Evolutionary conservation across 2,888 invertebrate species (phyloP), one percentile per base, ranked within the genome.

Genomic region (Amiota minor): DNA sequence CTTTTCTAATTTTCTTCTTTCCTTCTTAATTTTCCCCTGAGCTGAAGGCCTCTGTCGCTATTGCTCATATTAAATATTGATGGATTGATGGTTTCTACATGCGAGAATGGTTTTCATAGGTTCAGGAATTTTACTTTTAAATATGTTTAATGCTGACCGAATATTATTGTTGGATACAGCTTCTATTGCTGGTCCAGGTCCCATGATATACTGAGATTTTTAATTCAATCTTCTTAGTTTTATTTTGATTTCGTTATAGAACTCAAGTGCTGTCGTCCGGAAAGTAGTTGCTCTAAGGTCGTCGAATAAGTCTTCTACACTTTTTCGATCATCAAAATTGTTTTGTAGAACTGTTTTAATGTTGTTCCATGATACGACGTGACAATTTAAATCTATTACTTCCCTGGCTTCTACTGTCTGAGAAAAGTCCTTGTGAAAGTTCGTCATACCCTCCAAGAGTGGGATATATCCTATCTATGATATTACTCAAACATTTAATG

Each of bases 321-420:
- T 76, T 35, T 70, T n/a, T 11, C 65, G 72, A 47, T 77, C 77
- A 14, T 76, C 74, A 50, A 79, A 78, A 71, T 79, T 78, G 59
- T 78, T 76, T 46, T 70, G 46, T 18, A 78, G 18, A 1, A 78
- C 67, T 12, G 45, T 49, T 70, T 78, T 79, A 14, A 75, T 72
- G 16, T 76, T 68, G 46, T 20, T 16, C 77, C 78, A 79, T 16
- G 74, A 77, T 49, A 64, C 50, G 9, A 69, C 74, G 6, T 78
- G 77, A 12, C 61, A 74, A 72, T 76, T 79, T 45, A 78, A 76
- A 72, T 78, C 77, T 12, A 77, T 73, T 9, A 72, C 69, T 73
- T 78, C 75, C 46, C 71, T 73, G 16, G 77, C 76, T 70, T 70
- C 77, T 77, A 35, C 75, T 16, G 49, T 77, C 76, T 1, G 75